Conservation (phyloP, 2,797 vertebrate genomes). For the Tenualosa ilisha region DNA sequence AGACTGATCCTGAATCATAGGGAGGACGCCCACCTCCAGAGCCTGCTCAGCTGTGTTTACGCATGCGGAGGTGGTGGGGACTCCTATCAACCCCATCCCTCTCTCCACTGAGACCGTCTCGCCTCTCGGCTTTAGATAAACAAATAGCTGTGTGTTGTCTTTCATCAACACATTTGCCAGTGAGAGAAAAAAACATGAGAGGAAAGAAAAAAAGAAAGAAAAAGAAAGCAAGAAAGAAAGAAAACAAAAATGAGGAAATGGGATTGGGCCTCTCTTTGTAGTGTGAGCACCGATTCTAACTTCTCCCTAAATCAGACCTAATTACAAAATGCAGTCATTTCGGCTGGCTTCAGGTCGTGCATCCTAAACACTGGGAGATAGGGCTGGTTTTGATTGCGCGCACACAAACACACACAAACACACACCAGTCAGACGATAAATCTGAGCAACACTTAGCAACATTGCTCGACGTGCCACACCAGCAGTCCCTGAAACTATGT, state of each 20-base stretch:
- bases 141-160: constrained; percentile 25
- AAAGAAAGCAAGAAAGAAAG: background rate
- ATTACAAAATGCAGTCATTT: constrained; percentile 25
- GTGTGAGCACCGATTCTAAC: constrained; percentile 2
- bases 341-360: constrained; percentile 5
- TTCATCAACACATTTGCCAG: constrained; percentile 16
- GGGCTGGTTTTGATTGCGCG: background rate
- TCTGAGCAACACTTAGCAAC: background rate
- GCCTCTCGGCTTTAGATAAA: constrained; percentile 21
- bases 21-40: background rate
- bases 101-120: background rate
- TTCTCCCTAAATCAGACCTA: constrained; percentile 30
- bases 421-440: background rate
- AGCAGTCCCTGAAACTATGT: background rate
- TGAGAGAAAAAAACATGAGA: background rate
- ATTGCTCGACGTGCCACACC: too few relatives aligned
- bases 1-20: constrained; percentile 13
- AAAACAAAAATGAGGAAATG: background rate
- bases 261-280: background rate
- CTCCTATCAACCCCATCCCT: background rate
- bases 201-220: background rate
- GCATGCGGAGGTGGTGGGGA: background rate
- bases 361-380: constrained; percentile 19
- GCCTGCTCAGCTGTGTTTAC: background rate
- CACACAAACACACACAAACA: background rate